Conservation (phyloP, 1,140 invertebrate genomes). For the Anoplolepis gracilipes region DNA sequence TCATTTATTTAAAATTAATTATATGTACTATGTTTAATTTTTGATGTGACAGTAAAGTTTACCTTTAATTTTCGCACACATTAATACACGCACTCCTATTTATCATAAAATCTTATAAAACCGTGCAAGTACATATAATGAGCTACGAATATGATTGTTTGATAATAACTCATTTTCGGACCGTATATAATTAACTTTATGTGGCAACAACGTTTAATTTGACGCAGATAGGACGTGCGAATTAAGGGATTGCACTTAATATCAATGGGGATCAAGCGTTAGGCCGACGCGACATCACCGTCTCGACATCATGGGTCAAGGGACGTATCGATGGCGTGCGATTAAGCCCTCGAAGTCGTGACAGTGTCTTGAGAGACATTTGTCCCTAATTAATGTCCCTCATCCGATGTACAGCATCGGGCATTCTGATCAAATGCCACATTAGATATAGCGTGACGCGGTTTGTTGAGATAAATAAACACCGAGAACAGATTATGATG, state of each 20-base stretch:
- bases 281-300: conserved; percentile 65
- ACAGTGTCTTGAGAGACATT: conserved; percentile 81
- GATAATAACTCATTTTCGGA: not conserved
- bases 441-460: conserved; percentile 34
- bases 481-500: not conserved
- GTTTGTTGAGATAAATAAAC: not conserved
- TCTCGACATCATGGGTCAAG: conserved; percentile 76
- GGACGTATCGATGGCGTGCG: conserved; percentile 74
- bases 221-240: conserved; percentile 64
- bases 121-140: not conserved
- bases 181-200: conserved; percentile 30
- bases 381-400: conserved; percentile 80
- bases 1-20: not conserved
- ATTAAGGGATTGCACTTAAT: conserved; percentile 78
- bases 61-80: not conserved
- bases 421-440: conserved; percentile 12
- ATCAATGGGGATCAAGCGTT: conserved; percentile 79
- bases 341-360: conserved; percentile 80
- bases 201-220: conserved; percentile 65
- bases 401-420: conserved; percentile 19
- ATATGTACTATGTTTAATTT: too few relatives aligned
- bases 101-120: not conserved
- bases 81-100: not conserved
- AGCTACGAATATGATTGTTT: not conserved
- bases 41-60: not conserved